These are phyloP conservation scores for Apodemus agrarius DNA, from an alignment of 2,797 vertebrate species.

Conservation along the genomic window DNA sequence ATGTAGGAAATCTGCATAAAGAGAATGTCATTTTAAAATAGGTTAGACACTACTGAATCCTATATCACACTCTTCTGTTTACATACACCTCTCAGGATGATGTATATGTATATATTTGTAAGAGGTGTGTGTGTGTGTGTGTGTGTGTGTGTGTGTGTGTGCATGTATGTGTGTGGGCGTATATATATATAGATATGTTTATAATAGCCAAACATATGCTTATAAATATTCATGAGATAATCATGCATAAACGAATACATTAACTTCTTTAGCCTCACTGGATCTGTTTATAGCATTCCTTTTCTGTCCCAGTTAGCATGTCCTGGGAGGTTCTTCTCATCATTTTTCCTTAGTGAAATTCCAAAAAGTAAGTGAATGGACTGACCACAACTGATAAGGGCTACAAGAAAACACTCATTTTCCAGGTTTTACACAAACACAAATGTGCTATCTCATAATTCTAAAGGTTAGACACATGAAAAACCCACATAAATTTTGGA, in stretches of 20 bases:
- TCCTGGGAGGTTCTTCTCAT: slow-evolving; percentile 50
- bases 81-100: slow-evolving; percentile 64
- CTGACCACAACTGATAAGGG: neutral
- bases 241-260: slow-evolving; percentile 76
- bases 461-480: neutral
- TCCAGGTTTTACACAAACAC: neutral
- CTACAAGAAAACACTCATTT: neutral
- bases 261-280: slow-evolving; percentile 68
- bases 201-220: slow-evolving; percentile 74
- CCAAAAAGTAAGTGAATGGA: neutral
- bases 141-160: neutral
- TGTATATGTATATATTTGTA: slow-evolving; percentile 72
- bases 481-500: neutral
- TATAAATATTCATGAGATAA: slow-evolving; percentile 77
- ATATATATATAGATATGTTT: slow-evolving; percentile 64
- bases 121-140: slow-evolving; percentile 38
- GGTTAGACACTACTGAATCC: slow-evolving; percentile 42
- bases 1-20: slow-evolving; percentile 52
- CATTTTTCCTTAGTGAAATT: slow-evolving; percentile 21
- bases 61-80: slow-evolving; percentile 64
- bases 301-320: slow-evolving; percentile 50
- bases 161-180: slow-evolving; percentile 43
- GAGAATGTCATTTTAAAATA: slow-evolving; percentile 43
- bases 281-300: slow-evolving; percentile 71
- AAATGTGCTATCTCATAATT: neutral